Percentiles rank a stretch among this genome's conserved stretches.
Evolutionary conservation across 2,888 invertebrate species (phyloP).

Genomic region (Pimpla rufipes): DNA sequence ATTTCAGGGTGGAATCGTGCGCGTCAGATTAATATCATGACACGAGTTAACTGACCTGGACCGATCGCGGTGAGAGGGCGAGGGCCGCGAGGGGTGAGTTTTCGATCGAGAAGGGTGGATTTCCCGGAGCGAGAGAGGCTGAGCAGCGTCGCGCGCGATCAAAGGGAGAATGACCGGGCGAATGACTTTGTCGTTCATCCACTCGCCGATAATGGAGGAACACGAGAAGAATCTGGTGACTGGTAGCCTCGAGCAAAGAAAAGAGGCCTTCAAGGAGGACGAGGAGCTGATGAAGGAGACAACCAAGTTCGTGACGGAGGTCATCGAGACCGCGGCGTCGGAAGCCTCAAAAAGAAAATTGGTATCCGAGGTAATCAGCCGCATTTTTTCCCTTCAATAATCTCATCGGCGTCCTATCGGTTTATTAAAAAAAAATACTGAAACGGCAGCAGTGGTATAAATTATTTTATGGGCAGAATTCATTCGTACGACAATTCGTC

Average conservation of each 20-base stretch:
- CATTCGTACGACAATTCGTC: too few relatives aligned
- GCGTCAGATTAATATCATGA: slow-evolving; percentile 47
- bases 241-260: slow-evolving; percentile 81
- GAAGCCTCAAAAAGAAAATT: slow-evolving; percentile 84
- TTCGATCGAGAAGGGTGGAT: slow-evolving; percentile 52
- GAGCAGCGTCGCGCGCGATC: slow-evolving; percentile 31
- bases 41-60: slow-evolving; percentile 64
- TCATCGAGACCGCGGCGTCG: slow-evolving; percentile 85
- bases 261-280: slow-evolving; percentile 84
- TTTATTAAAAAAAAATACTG: too few relatives aligned
- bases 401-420: too few relatives aligned
- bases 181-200: slow-evolving; percentile 76
- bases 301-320: slow-evolving; percentile 85
- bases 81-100: slow-evolving; percentile 58
- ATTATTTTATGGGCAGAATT: too few relatives aligned
- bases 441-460: too few relatives aligned
- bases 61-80: slow-evolving; percentile 58
- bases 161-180: slow-evolving; percentile 67
- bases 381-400: not conserved
- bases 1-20: slow-evolving; percentile 47
- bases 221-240: slow-evolving; percentile 77
- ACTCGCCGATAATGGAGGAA: slow-evolving; percentile 79
- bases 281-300: slow-evolving; percentile 86
- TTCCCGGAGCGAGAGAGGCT: slow-evolving; percentile 33
- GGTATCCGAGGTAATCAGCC: slow-evolving; percentile 76